Evolutionary conservation across 2,888 invertebrate genomes (phyloP).

Genomic region (Frankliniella intonsa): DNA sequence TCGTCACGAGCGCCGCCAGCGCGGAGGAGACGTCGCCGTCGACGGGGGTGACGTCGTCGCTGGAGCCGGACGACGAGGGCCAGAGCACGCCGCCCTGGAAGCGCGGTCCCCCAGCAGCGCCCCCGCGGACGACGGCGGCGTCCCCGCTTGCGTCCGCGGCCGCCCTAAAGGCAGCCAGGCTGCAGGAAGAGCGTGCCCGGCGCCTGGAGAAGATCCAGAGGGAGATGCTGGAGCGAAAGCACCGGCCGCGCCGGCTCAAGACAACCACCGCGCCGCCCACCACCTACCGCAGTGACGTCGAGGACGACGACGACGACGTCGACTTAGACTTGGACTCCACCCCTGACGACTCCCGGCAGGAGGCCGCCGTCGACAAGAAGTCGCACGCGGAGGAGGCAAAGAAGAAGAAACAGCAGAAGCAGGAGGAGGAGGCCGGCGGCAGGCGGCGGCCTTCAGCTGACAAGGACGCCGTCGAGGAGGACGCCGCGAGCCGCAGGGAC

Average conservation of each 20-base stretch:
- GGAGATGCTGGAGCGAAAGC: neutral
- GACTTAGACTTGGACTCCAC: neutral
- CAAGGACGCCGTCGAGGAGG: too few relatives aligned
- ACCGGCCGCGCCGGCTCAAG: neutral
- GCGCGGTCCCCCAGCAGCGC: neutral
- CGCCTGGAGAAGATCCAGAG: slow-evolving; percentile 11
- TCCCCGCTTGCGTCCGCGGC: neutral
- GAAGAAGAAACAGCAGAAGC: neutral
- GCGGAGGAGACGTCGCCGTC: neutral
- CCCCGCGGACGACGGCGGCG: neutral
- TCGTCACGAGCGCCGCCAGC: too few relatives aligned
- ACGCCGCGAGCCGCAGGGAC: neutral
- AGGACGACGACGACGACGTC: neutral
- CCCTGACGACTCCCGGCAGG: neutral
- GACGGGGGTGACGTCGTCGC: neutral
- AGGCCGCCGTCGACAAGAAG: neutral
- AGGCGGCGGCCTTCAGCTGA: neutral
- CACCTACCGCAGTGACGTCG: neutral
- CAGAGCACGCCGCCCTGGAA: too few relatives aligned
- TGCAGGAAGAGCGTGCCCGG: neutral
- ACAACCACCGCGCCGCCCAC: neutral
- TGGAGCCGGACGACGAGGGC: neutral
- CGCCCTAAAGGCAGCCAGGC: neutral
- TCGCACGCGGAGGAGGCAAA: neutral
- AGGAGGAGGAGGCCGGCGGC: neutral